phyloP scores from a whole-genome alignment of 2,888 invertebrate species.

The Hemistola chrysoprasaria region DNA sequence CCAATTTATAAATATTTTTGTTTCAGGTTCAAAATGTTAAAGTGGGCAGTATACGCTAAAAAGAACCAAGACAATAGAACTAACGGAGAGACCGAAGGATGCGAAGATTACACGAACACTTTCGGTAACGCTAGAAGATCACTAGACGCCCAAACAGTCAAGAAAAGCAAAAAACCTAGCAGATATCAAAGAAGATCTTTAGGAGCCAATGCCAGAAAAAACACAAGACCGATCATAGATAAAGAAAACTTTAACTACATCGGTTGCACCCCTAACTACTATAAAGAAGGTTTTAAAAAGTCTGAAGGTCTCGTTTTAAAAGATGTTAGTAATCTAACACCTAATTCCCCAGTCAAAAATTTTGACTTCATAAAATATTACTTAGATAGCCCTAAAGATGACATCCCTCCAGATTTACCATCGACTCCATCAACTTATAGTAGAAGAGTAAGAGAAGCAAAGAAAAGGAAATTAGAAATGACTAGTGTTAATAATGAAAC shows the following conservation, averaged over 20 bases:
- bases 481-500: conserved; percentile 50
- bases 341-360: conserved; percentile 66
- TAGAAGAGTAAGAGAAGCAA: conserved; percentile 72
- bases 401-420: conserved; percentile 62
- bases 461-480: conserved; percentile 76
- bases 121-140: conserved; percentile 57
- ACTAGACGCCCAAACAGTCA: conserved; percentile 64
- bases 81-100: conserved; percentile 43
- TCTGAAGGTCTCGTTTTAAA: conserved; percentile 74
- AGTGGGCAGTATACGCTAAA: conserved; percentile 83
- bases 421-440: conserved; percentile 71
- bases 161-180: conserved; percentile 72
- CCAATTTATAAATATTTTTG: too few species aligned
- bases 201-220: conserved; percentile 63
- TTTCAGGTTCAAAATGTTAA: conserved; percentile 81
- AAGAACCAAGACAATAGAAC: conserved; percentile 61
- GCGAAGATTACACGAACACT: conserved; percentile 42
- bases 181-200: conserved; percentile 72
- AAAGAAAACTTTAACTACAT: conserved; percentile 77
- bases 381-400: conserved; percentile 54
- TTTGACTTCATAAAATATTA: conserved; percentile 58
- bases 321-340: conserved; percentile 85
- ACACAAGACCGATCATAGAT: conserved; percentile 53
- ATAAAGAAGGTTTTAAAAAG: conserved; percentile 83
- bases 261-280: conserved; percentile 83